Conservation (phyloP, 1,140 invertebrate species). For the Ptiloglossa arizonensis region DNA sequence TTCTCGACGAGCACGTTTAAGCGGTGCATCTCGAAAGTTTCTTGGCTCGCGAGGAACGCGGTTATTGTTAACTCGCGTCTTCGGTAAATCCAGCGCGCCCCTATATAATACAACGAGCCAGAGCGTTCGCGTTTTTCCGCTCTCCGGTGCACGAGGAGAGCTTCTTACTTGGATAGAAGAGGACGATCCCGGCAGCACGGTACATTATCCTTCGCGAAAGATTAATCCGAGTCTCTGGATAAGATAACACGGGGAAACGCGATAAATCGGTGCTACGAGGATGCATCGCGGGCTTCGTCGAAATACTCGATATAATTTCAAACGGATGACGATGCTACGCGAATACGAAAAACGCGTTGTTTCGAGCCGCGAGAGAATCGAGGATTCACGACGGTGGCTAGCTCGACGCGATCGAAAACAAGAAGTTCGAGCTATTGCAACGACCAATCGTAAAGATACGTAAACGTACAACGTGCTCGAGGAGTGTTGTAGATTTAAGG, state of each 20-base stretch:
- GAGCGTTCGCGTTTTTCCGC: neutral
- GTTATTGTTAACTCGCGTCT: neutral
- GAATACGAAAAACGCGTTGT: too few relatives aligned
- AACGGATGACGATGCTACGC: too few relatives aligned
- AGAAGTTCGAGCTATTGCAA: too few relatives aligned
- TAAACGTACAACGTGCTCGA: too few relatives aligned
- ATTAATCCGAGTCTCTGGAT: neutral
- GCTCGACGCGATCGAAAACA: too few relatives aligned
- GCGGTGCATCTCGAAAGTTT: constrained; percentile 1
- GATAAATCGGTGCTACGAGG: neutral
- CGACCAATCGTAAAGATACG: too few relatives aligned
- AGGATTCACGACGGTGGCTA: neutral
- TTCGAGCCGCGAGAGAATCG: too few relatives aligned
- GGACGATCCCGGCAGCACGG: neutral
- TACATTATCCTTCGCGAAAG: neutral
- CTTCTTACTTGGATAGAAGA: neutral
- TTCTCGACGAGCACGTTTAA: neutral
- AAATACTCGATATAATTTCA: too few relatives aligned
- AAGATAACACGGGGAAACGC: neutral
- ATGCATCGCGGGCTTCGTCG: too few relatives aligned
- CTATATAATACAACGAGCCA: neutral
- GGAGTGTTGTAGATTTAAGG: too few relatives aligned
- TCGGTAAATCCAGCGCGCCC: neutral
- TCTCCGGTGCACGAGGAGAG: neutral
- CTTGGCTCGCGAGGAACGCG: neutral